phyloP scores from a whole-genome alignment of 2,113 vertebrate species.

The Saccopteryx leptura region DNA sequence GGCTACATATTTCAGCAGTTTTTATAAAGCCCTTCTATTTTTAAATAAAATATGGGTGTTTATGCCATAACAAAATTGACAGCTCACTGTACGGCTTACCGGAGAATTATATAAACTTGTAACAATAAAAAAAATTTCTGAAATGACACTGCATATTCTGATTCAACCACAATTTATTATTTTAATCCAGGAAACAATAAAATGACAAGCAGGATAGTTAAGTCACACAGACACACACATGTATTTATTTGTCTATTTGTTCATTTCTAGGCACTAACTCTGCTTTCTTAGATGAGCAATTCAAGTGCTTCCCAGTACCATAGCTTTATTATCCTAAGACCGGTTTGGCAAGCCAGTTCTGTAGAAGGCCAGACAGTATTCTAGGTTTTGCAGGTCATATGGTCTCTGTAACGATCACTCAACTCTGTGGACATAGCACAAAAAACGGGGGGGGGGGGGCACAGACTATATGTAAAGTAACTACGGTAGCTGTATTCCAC shows the following conservation, averaged over 20 bases:
- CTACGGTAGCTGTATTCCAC: slow-evolving; percentile 1
- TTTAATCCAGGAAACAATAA: slow-evolving; percentile 16
- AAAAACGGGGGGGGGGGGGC: neutral
- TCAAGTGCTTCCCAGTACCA: neutral
- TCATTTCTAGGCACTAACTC: neutral
- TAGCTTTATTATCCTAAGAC: neutral
- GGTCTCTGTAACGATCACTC: neutral
- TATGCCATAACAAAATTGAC: neutral
- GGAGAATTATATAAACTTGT: neutral
- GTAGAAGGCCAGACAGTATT: neutral
- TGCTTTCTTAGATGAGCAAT: neutral
- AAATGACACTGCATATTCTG: neutral
- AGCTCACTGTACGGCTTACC: neutral
- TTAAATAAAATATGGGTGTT: neutral
- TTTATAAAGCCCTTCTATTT: slow-evolving; percentile 24
- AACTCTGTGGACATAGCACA: neutral
- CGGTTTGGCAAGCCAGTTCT: neutral
- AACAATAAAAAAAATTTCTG: neutral
- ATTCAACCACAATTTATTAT: neutral
- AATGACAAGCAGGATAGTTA: neutral
- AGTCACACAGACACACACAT: neutral
- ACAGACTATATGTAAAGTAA: slow-evolving; percentile 13
- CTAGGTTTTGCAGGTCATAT: neutral
- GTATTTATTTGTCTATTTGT: neutral
- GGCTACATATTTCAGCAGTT: neutral